These are phyloP conservation scores for Candoia aspera DNA, from an alignment of 2,113 vertebrate species.

Conservation along the genomic window DNA sequence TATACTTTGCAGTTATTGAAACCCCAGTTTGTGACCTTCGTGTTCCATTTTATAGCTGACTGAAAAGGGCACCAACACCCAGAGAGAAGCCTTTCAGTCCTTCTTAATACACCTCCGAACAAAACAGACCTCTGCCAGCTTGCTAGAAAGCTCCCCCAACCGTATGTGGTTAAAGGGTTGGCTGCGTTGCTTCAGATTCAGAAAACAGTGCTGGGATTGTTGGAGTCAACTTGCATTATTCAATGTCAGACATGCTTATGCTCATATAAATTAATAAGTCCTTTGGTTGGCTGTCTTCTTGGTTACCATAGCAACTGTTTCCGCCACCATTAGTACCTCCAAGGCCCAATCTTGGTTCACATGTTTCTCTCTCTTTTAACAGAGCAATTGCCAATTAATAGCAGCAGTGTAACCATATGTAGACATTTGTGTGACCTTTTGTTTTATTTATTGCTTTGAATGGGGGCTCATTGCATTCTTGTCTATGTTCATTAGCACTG, in stretches of 20 bases:
- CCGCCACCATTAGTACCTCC: slow-evolving; percentile 79
- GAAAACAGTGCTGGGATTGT: slow-evolving; percentile 27
- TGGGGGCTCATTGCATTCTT: not conserved
- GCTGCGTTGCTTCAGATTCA: slow-evolving; percentile 33
- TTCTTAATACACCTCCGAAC: not conserved
- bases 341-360: slow-evolving; percentile 75
- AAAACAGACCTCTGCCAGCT: not conserved
- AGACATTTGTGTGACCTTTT: slow-evolving; percentile 40
- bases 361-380: slow-evolving; percentile 64
- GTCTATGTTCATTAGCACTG: accelerated
- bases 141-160: slow-evolving; percentile 28
- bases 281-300: slow-evolving; percentile 75
- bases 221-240: slow-evolving; percentile 66
- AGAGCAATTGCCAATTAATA: slow-evolving; percentile 64
- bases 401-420: slow-evolving; percentile 39
- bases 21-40: not conserved
- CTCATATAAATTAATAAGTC: slow-evolving; percentile 81
- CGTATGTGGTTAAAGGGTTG: accelerated
- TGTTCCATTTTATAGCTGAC: not conserved
- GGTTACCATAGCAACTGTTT: slow-evolving; percentile 85
- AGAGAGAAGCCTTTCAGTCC: accelerated
- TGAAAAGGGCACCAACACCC: not conserved
- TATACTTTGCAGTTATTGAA: not conserved
- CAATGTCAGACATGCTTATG: slow-evolving; percentile 65
- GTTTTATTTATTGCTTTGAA: slow-evolving; percentile 36